Percentiles rank a stretch among this genome's conserved stretches.
Conservation (phyloP, 2,797 vertebrate genomes). For the Sebastes matsubarae region DNA sequence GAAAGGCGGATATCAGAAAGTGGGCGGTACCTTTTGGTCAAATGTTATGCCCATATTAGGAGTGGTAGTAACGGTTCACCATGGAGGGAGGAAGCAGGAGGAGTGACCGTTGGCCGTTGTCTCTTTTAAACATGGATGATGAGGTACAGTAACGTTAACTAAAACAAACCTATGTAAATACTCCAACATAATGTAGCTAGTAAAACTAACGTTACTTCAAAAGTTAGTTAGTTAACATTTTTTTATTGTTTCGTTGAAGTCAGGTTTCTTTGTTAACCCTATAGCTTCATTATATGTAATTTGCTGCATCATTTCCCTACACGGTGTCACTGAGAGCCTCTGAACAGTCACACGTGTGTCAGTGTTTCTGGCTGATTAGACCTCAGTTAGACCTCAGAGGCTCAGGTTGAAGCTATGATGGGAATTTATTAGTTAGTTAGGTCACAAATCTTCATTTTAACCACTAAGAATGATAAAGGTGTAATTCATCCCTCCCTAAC, state of each 20-base stretch:
- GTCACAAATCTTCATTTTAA: no score
- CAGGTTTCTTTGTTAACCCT: neutral
- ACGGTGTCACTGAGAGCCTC: no score
- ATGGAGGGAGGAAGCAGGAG: accelerated
- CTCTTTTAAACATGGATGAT: neutral
- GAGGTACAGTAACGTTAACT: neutral
- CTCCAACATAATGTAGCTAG: neutral
- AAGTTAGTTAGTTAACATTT: neutral
- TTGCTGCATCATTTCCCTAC: accelerated
- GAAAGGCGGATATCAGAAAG: neutral
- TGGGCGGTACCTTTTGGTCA: neutral
- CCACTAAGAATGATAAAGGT: no score
- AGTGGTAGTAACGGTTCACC: neutral
- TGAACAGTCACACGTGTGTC: no score
- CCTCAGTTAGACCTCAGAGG: no score
- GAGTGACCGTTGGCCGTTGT: neutral
- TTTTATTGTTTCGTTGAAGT: neutral
- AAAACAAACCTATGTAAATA: neutral
- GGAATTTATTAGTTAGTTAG: no score
- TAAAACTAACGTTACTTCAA: neutral
- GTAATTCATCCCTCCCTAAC: no score
- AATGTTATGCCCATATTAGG: constrained; percentile 55
- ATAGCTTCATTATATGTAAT: no score
- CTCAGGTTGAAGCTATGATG: no score
- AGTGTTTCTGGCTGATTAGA: no score